Conservation (phyloP, 2,113 vertebrate species). For the Galemys pyrenaicus region DNA sequence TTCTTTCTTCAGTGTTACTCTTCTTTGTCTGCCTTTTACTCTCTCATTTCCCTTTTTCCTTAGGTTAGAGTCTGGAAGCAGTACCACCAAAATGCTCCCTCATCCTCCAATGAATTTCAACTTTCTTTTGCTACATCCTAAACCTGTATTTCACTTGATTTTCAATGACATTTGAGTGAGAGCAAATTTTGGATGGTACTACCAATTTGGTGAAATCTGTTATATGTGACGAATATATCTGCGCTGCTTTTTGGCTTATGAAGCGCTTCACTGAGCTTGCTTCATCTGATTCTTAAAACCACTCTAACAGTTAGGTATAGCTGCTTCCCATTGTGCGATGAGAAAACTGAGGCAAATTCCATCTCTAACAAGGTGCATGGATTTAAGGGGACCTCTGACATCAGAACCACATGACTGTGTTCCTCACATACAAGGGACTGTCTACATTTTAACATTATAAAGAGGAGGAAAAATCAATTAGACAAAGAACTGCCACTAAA, state of each 20-base stretch:
- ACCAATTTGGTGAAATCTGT: neutral
- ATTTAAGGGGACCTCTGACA: neutral
- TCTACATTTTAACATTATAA: constrained; percentile 2
- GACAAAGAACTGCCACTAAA: constrained; percentile 50
- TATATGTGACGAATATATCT: neutral
- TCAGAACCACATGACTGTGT: neutral
- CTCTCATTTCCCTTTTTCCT: neutral
- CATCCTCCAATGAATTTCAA: neutral
- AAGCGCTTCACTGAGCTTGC: neutral
- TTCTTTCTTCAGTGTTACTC: neutral
- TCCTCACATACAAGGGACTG: neutral
- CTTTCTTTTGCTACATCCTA: neutral
- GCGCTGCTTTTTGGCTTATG: neutral
- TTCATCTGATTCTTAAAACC: neutral
- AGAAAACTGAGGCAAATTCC: neutral
- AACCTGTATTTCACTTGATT: neutral
- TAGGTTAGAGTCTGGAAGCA: neutral
- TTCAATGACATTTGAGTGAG: neutral
- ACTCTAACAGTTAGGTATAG: no score
- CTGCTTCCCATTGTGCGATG: neutral
- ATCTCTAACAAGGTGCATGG: no score
- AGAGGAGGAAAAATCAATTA: constrained; percentile 27
- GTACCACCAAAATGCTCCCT: neutral
- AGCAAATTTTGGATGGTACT: neutral
- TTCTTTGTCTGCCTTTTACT: neutral